phyloP scores from a whole-genome alignment of 2,113 vertebrate genomes.

The Rhodinocichla rosea region DNA sequence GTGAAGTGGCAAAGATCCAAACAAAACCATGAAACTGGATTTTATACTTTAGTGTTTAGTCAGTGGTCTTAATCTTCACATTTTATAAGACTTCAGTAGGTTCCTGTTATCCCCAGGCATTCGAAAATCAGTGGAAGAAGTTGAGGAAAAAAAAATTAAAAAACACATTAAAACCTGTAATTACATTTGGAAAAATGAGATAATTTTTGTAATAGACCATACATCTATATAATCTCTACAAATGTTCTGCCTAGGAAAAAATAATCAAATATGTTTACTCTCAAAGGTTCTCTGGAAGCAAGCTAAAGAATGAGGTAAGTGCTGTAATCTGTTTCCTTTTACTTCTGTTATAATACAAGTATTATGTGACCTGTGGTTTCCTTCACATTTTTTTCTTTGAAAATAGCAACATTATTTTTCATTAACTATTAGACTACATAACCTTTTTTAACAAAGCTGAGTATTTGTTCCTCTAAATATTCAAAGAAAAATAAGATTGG shows the following conservation, averaged over 20 bases:
- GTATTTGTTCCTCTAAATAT: background rate
- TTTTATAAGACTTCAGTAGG: background rate
- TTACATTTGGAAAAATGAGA: background rate
- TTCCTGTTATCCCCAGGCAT: background rate
- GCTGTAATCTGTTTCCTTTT: background rate
- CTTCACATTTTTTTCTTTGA: background rate
- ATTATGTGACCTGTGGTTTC: background rate
- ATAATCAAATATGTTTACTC: conserved; percentile 48
- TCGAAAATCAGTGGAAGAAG: background rate
- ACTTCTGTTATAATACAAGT: background rate
- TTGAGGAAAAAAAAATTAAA: background rate
- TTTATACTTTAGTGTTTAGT: background rate
- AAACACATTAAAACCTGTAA: background rate
- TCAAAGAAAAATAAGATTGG: background rate
- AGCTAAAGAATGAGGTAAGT: conserved; percentile 95
- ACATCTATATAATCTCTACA: background rate
- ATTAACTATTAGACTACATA: background rate
- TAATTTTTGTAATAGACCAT: background rate
- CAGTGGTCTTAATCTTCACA: background rate
- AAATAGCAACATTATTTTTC: background rate
- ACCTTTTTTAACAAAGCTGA: background rate
- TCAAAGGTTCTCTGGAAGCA: conserved; percentile 95
- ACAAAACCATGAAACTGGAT: background rate
- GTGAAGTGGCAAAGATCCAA: background rate
- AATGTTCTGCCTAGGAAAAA: conserved; percentile 12